Evolutionary conservation across 2,113 vertebrate species (phyloP), one percentile per base, ranked within the genome.

Genomic region (Triplophysa siluroides): DNA sequence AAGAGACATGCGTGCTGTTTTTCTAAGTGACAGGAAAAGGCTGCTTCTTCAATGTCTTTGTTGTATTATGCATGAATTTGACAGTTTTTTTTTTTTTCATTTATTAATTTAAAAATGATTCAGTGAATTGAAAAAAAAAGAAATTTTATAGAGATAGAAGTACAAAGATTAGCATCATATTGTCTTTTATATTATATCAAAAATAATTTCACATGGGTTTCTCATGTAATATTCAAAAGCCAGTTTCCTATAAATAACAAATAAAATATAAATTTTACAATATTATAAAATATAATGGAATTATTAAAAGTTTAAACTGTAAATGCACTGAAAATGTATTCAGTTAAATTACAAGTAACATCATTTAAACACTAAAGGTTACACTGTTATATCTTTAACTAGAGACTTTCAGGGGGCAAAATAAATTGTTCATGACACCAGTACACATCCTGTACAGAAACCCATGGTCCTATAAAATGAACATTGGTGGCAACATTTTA

Each of bases 51-150:
- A 41, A n/a, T 26, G 56, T 26, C 84, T 85, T 80, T 85, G 81
- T 85, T 85, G 75, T 83, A 83, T 85, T 81, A 83, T 78, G 81
- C 58, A 85, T 85, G 52, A 58, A 73, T 81, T 74, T 74, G 74
- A 47, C 33, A 0, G 6, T 38, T 7, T 38, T 38, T 7, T n/a
- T 0, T n/a, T n/a, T 29, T 76, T 81, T 76, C 29, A 38, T 61
- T 68, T 12, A 69, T 65, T 81, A 68, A 69, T 68, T 81, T 21
- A 81, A 10, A 68, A 21, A 66, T 33, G 50, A 29, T 52, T 38
- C 47, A 21, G 54, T 12, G 29, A 62, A 67, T 43, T 56, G 33
- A 38, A 66, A 73, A 24, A 66, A 14, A 4, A 1, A 2, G 19
- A 61, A 7, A 18, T 6, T 50, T 4, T 29, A 29, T 29, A 7